Evolutionary conservation across 2,113 vertebrate species (phyloP).

Genomic region (Boulengeromyrus knoepffleri): DNA sequence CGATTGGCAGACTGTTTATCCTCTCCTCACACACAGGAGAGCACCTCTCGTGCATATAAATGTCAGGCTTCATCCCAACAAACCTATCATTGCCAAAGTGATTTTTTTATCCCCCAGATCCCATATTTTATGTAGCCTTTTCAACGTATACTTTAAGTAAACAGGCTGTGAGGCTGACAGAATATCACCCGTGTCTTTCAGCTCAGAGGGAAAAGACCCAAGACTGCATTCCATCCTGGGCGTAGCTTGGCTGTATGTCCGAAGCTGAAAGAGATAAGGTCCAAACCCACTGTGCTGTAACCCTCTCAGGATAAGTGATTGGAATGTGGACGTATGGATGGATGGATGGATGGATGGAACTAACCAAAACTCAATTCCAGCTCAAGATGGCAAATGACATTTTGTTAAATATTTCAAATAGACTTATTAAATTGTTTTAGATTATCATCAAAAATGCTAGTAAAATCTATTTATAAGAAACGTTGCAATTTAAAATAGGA

Average conservation of each 20-base stretch:
- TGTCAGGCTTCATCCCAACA: neutral
- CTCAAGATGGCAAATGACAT: neutral
- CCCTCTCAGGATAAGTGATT: neutral
- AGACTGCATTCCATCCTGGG: neutral
- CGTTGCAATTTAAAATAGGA: neutral
- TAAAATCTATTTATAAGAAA: neutral
- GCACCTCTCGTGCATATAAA: neutral
- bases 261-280: neutral
- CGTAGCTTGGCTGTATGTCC: neutral
- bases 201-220: neutral
- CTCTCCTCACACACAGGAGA: constrained; percentile 4
- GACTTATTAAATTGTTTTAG: neutral
- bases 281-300: neutral
- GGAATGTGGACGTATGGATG: neutral
- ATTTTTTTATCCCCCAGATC: neutral
- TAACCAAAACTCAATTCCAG: neutral
- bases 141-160: constrained; percentile 5
- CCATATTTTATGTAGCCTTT: neutral
- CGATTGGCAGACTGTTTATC: constrained; percentile 1
- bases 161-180: neutral
- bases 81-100: neutral
- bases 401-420: neutral
- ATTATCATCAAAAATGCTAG: neutral
- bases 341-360: neutral
- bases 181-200: neutral